These are phyloP conservation scores for Acipenser oxyrinchus DNA, from an alignment of 2,797 vertebrate genomes.

Conservation along the genomic window DNA sequence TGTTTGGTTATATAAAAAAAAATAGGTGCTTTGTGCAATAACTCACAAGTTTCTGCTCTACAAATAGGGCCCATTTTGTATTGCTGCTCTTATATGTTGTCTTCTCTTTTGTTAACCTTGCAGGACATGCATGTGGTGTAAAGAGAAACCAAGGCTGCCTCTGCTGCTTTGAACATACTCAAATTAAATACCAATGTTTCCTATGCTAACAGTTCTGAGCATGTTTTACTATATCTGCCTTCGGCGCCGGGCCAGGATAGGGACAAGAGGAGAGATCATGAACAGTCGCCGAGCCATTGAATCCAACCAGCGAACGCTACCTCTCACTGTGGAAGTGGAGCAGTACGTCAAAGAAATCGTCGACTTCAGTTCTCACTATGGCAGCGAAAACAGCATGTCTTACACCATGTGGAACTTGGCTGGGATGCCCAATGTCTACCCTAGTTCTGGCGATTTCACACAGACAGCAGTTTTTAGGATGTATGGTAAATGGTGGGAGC, in stretches of 20 bases:
- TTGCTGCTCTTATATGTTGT: constrained; percentile 29
- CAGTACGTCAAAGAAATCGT: constrained; percentile 95
- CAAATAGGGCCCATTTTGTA: background rate
- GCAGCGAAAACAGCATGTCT: constrained; percentile 96
- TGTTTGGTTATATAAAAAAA: no score
- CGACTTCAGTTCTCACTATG: constrained; percentile 98
- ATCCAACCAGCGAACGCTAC: constrained; percentile 75
- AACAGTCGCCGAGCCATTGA: constrained; percentile 84
- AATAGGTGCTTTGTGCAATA: no score
- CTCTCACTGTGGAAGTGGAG: constrained; percentile 79
- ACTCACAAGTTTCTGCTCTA: no score
- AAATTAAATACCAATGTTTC: constrained; percentile 70
- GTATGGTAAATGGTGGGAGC: constrained; percentile 92
- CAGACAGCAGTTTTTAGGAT: constrained; percentile 94
- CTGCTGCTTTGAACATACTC: constrained; percentile 25
- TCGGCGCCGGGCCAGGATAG: constrained; percentile 91
- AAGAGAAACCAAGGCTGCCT: constrained; percentile 29
- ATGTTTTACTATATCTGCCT: constrained; percentile 99
- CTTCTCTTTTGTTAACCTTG: constrained; percentile 53
- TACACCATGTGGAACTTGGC: constrained; percentile 98
- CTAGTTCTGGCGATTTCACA: constrained; percentile 94
- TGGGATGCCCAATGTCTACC: constrained; percentile 88
- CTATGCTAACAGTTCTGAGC: constrained; percentile 96
- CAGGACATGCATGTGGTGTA: constrained; percentile 66
- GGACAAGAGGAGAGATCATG: constrained; percentile 80